These are phyloP conservation scores for Theonella swinhoei DNA, from an alignment of 37 sponge, comb jelly and placozoan genomes.

Conservation along the genomic window DNA sequence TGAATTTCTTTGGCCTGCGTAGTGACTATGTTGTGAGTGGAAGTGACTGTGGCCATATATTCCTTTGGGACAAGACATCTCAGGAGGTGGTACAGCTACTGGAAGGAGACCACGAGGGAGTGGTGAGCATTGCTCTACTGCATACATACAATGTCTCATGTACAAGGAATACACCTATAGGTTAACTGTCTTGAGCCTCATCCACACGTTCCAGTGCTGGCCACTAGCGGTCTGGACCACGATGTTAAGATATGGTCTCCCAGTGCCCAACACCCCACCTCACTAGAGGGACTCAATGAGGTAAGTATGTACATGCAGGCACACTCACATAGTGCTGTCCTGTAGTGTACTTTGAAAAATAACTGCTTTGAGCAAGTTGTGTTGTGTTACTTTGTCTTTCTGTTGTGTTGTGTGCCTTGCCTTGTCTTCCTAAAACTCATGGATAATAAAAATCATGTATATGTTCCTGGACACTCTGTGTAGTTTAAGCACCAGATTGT, in stretches of 20 bases:
- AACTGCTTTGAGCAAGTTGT: too few species aligned
- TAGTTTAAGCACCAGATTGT: too few species aligned
- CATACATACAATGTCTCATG: background rate
- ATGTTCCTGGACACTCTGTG: too few species aligned
- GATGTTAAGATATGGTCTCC: constrained; percentile 92
- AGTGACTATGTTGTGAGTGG: constrained; percentile 96
- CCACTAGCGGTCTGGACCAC: constrained; percentile 91
- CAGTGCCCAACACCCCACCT: constrained; percentile 36
- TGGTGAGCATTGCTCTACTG: constrained; percentile 58
- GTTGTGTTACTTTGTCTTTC: too few species aligned
- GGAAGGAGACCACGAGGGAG: constrained; percentile 84
- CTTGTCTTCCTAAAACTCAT: too few species aligned
- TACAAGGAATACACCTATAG: constrained; percentile 13
- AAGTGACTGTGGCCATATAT: constrained; percentile 97
- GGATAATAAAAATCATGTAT: too few species aligned
- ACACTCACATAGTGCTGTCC: too few species aligned
- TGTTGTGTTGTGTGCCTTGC: too few species aligned
- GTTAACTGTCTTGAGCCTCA: constrained; percentile 96
- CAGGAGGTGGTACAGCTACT: constrained; percentile 87
- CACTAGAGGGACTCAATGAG: constrained; percentile 50
- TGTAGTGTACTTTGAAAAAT: too few species aligned
- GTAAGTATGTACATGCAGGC: constrained; percentile 29
- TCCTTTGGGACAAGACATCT: constrained; percentile 90
- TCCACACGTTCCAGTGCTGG: constrained; percentile 84
- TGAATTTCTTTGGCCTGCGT: constrained; percentile 91